Evolutionary conservation across 1,140 invertebrate species (phyloP).

Genomic region (Oryctes rhinoceros): DNA sequence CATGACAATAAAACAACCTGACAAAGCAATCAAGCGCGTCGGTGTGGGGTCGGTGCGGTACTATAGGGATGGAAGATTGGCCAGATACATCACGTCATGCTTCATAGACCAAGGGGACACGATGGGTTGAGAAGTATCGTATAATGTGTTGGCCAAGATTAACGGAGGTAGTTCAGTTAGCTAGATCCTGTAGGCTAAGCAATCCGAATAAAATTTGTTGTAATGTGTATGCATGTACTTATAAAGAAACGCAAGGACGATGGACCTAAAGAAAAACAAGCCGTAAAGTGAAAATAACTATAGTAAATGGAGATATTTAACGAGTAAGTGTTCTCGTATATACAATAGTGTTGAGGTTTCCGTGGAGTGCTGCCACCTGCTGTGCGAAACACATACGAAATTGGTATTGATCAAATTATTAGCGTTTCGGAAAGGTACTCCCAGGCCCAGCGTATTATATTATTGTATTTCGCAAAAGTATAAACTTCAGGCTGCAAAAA

Average conservation of each 20-base stretch:
- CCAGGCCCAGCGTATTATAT: too few relatives aligned
- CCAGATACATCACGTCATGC: conserved; percentile 55
- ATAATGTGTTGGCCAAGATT: not conserved
- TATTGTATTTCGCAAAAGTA: too few relatives aligned
- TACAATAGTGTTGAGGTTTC: not conserved
- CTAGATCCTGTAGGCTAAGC: too few relatives aligned
- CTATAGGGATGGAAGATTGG: conserved; percentile 53
- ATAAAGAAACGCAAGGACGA: too few relatives aligned
- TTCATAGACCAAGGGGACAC: not conserved
- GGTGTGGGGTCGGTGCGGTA: conserved; percentile 45
- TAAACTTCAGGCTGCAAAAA: too few relatives aligned
- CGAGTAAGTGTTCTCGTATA: not conserved
- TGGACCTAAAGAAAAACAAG: not conserved
- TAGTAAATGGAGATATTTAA: too few relatives aligned
- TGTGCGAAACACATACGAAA: not conserved
- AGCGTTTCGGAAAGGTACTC: too few relatives aligned
- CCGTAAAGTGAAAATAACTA: too few relatives aligned
- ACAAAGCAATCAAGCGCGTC: conserved; percentile 56
- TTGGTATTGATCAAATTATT: conserved; percentile 2
- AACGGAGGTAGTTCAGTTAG: not conserved
- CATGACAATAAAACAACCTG: conserved; percentile 57
- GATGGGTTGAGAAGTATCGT: not conserved
- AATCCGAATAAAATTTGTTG: too few relatives aligned
- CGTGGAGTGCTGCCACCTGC: not conserved
- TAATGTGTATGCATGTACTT: too few relatives aligned